These are phyloP conservation scores for Herminia tarsipennalis DNA, from an alignment of 2,888 invertebrate species.

Conservation along the genomic window DNA sequence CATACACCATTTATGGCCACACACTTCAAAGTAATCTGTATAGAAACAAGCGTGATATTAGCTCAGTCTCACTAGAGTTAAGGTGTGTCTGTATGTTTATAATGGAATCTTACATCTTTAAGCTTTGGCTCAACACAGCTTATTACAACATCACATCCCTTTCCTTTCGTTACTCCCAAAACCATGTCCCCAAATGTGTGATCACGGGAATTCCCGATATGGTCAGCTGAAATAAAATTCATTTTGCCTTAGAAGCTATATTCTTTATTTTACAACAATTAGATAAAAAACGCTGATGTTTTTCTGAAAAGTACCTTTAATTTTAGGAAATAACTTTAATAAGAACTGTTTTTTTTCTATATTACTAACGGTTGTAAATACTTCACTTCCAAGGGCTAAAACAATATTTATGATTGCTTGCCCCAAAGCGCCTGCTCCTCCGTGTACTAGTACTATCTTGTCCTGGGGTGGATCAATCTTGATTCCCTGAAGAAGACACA, in stretches of 20 bases:
- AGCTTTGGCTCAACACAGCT: slow-evolving; percentile 50
- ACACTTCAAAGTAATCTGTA: slow-evolving; percentile 46
- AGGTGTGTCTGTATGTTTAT: too few relatives aligned
- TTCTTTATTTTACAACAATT: not conserved
- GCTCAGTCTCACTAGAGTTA: not conserved
- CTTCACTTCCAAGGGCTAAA: slow-evolving; percentile 53
- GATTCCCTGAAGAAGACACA: not conserved
- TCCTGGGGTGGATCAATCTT: not conserved
- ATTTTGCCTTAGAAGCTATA: too few relatives aligned
- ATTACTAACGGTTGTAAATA: slow-evolving; percentile 65
- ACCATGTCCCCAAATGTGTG: slow-evolving; percentile 56
- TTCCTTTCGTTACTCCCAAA: slow-evolving; percentile 33
- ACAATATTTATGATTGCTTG: slow-evolving; percentile 65
- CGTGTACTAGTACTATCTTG: slow-evolving; percentile 47
- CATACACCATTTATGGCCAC: slow-evolving; percentile 38
- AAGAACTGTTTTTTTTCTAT: slow-evolving; percentile 60
- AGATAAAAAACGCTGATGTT: too few relatives aligned
- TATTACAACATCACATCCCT: slow-evolving; percentile 56
- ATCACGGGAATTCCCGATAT: slow-evolving; percentile 64
- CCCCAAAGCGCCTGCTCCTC: slow-evolving; percentile 65
- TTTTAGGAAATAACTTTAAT: slow-evolving; percentile 55
- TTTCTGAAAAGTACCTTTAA: too few relatives aligned
- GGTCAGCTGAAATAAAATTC: too few relatives aligned
- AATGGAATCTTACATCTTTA: slow-evolving; percentile 64
- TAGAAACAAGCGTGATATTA: too few relatives aligned